Evolutionary conservation across 1,140 invertebrate species (phyloP).

Genomic region (Glomeris maerens): DNA sequence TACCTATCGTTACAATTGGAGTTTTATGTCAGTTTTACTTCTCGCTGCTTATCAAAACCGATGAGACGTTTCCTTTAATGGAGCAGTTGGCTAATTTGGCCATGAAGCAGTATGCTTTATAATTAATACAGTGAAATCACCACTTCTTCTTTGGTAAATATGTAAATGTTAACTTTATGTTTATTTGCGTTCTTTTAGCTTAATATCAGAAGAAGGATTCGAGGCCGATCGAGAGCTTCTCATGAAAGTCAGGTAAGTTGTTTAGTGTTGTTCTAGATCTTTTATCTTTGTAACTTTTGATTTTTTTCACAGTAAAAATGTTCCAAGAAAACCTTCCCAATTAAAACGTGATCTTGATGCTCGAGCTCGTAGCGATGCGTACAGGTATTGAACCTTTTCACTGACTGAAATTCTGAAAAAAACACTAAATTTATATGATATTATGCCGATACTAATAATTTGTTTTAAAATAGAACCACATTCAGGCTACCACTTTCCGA

Average conservation of each 20-base stretch:
- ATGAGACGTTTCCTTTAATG: constrained; percentile 79
- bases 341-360: constrained; percentile 90
- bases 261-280: constrained; percentile 1
- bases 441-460: not conserved
- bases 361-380: constrained; percentile 67
- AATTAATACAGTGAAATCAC: not conserved
- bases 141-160: constrained; percentile 24
- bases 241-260: not conserved
- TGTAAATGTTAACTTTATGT: not conserved
- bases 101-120: constrained; percentile 64
- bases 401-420: constrained; percentile 8
- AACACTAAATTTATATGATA: too few relatives aligned
- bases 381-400: constrained; percentile 35
- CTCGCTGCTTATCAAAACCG: constrained; percentile 72
- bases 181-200: constrained; percentile 10
- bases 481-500: constrained; percentile 75
- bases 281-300: constrained; percentile 14
- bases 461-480: constrained; percentile 44
- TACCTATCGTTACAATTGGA: not conserved
- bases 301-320: constrained; percentile 49
- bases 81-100: constrained; percentile 92
- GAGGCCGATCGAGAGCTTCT: constrained; percentile 12
- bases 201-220: constrained; percentile 20
- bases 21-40: constrained; percentile 54
- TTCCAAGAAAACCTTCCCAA: constrained; percentile 71